phyloP scores from a whole-genome alignment of 2,888 invertebrate genomes.

The Agelastica alni region DNA sequence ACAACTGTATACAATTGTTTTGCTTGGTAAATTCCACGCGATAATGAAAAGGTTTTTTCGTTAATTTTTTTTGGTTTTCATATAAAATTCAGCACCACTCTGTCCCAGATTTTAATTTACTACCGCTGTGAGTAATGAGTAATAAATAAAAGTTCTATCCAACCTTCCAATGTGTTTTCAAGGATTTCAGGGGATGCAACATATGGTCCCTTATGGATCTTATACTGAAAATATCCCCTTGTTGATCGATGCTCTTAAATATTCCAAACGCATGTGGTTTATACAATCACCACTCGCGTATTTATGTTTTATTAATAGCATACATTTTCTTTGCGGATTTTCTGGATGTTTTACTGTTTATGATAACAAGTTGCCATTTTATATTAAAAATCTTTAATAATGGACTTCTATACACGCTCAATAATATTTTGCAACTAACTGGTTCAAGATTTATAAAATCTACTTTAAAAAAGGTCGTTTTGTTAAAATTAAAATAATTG shows the following conservation, averaged over 20 bases:
- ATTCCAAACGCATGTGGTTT: slow-evolving; percentile 19
- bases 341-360: neutral
- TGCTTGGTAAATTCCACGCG: too few relatives aligned
- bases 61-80: too few relatives aligned
- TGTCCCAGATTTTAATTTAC: too few relatives aligned
- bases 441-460: too few relatives aligned
- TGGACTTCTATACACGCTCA: too few relatives aligned
- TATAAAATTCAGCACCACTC: too few relatives aligned
- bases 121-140: slow-evolving; percentile 39
- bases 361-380: neutral
- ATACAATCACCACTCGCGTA: slow-evolving; percentile 21
- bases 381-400: too few relatives aligned
- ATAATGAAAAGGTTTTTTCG: too few relatives aligned
- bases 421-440: too few relatives aligned
- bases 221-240: slow-evolving; percentile 17
- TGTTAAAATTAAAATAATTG: too few relatives aligned
- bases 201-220: slow-evolving; percentile 35
- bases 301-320: slow-evolving; percentile 27
- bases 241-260: slow-evolving; percentile 31
- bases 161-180: slow-evolving; percentile 37
- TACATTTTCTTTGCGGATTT: neutral
- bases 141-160: slow-evolving; percentile 35
- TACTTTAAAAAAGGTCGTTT: too few relatives aligned
- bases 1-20: too few relatives aligned
- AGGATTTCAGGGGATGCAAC: slow-evolving; percentile 37